phyloP scores from a whole-genome alignment of 2,888 invertebrate species.

The Anarsia innoxiella region DNA sequence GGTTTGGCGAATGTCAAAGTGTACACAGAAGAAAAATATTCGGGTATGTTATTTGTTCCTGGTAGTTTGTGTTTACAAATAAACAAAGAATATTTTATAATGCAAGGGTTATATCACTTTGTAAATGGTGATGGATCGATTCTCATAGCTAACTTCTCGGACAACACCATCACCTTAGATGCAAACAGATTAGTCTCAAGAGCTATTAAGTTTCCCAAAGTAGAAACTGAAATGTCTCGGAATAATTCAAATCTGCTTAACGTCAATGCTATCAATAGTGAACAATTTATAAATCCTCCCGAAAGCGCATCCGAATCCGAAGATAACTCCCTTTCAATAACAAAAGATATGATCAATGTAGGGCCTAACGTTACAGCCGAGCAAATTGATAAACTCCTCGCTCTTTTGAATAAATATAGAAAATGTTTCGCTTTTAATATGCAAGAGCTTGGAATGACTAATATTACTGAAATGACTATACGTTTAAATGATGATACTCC shows the following conservation, averaged over 20 bases:
- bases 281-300: too few species aligned
- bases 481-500: neutral
- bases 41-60: neutral
- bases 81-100: neutral
- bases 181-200: neutral
- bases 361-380: neutral
- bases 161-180: too few species aligned
- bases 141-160: too few species aligned
- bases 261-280: too few species aligned
- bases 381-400: neutral
- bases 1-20: too few species aligned
- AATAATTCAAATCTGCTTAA: neutral
- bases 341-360: slow-evolving; percentile 1
- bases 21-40: neutral
- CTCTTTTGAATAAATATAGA: neutral
- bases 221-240: neutral
- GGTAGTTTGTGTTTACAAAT: neutral
- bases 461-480: slow-evolving; percentile 1
- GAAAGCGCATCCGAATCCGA: too few species aligned
- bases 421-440: slow-evolving; percentile 2
- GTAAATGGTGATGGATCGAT: too few species aligned
- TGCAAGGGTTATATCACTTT: neutral
- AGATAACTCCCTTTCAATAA: neutral
- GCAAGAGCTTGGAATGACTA: slow-evolving; percentile 1
- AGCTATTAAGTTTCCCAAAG: neutral